These are phyloP conservation scores for Lophura nycthemera DNA, from an alignment of 2,113 vertebrate species.

Conservation along the genomic window DNA sequence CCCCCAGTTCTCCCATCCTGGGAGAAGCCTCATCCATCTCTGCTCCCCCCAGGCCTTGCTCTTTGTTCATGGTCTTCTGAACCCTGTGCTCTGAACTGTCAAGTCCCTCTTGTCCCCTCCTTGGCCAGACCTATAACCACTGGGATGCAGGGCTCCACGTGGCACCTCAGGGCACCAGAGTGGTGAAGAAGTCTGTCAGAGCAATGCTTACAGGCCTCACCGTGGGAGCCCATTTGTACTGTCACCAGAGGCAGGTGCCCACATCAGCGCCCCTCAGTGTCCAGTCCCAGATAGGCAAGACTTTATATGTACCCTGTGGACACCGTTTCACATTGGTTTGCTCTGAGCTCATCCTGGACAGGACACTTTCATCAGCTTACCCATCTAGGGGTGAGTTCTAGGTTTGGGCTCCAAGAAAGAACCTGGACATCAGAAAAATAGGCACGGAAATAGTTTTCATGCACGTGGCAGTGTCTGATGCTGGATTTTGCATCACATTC, in stretches of 20 bases:
- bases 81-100: not conserved
- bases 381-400: no score
- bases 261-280: not conserved
- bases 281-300: not conserved
- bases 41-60: no score
- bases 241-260: not conserved
- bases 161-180: accelerated
- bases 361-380: no score
- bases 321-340: not conserved
- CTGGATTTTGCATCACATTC: not conserved
- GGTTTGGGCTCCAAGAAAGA: not conserved
- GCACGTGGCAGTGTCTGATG: not conserved
- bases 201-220: not conserved
- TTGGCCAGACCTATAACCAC: not conserved
- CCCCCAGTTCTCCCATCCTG: no score
- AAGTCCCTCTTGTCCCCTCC: not conserved
- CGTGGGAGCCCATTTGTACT: not conserved
- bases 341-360: no score
- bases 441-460: not conserved
- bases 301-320: no score
- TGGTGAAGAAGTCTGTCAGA: not conserved
- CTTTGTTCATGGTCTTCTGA: no score
- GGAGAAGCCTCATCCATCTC: no score
- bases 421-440: not conserved
- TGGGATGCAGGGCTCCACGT: not conserved